Evolutionary conservation across 2,113 vertebrate genomes (phyloP), one percentile per base, ranked within the genome.

Genomic region (Tachysurus vachellii): DNA sequence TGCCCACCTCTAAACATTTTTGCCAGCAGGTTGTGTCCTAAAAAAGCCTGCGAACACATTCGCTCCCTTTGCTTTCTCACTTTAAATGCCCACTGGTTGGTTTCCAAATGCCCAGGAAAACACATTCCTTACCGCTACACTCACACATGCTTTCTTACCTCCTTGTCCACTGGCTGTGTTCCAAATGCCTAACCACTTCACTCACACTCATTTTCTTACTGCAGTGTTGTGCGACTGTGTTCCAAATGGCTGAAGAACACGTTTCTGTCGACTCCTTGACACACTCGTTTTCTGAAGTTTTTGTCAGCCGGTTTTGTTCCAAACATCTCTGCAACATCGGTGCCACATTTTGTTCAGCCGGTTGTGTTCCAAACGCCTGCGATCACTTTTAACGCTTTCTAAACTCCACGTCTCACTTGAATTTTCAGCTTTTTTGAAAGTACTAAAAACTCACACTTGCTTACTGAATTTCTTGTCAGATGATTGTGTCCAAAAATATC

Each of bases 31-130:
- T 16, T 62, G 10, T 64, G 80, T 82, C 54, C 62, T 64, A 83
- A 83, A 70, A 83, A 83, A 70, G 13, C 61, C 62, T 83, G n/a
- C 16, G 5, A 70, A 70, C 50, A 42, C 64, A 56, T 26, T 54
- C 5, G 53, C 26, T 11, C 19, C 8, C 54, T 80, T 80, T 5
- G 19, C 71, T 10, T 21, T 31, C 77, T 17, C 44, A 56, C 28
- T 21, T 57, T 53, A 50, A 10, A 36, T 56, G n/a, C 36, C 53
- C 77, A 21, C 8, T 10, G 54, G 36, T 82, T 64, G 28, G 62
- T 42, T 64, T 70, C 47, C 82, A 70, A 71, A 71, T 4, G 21
- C 66, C 28, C 14, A 11, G 28, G 3, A 6, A 56, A 83, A 54
- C 64, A 57, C 47, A 66, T 26, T 53, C 75, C 80, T 64, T 17